Percentiles rank a stretch among this genome's conserved stretches.
Conservation (phyloP, 2,888 invertebrate genomes). For the Ommatoiulus sabulosus region DNA sequence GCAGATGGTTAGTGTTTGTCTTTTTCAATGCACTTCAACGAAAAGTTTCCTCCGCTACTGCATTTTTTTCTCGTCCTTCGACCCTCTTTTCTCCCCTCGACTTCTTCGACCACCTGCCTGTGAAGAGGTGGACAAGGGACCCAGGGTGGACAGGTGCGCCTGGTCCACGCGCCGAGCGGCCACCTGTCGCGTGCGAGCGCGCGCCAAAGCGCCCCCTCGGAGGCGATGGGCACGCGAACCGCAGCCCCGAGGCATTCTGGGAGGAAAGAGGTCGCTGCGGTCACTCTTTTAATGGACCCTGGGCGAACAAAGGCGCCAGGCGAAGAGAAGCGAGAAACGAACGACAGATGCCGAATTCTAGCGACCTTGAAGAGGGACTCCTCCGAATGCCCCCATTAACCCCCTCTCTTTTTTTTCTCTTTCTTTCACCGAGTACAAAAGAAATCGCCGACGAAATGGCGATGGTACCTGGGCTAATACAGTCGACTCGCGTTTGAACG, state of each 20-base stretch:
- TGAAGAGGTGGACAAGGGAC: not conserved
- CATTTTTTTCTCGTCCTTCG: not conserved
- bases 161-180: not conserved
- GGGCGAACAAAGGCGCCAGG: not conserved
- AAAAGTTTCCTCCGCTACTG: not conserved
- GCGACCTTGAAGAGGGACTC: not conserved
- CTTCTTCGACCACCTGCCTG: not conserved
- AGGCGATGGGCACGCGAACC: not conserved
- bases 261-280: conserved; percentile 1
- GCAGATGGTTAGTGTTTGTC: not conserved
- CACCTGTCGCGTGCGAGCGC: not conserved
- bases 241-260: not conserved
- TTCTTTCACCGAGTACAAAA: not conserved
- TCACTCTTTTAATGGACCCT: not conserved
- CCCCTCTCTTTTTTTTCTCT: not conserved
- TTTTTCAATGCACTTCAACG: not conserved
- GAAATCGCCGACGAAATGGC: not conserved
- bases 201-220: not conserved
- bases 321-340: not conserved
- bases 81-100: not conserved
- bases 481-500: too few relatives aligned
- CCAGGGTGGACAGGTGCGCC: conserved; percentile 1
- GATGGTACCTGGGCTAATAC: too few relatives aligned
- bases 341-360: not conserved
- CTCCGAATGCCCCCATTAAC: not conserved